Base-by-base conservation (phyloP, 92 coral and sea anemone genomes). In the Umimayanthus kanabou region DNA sequence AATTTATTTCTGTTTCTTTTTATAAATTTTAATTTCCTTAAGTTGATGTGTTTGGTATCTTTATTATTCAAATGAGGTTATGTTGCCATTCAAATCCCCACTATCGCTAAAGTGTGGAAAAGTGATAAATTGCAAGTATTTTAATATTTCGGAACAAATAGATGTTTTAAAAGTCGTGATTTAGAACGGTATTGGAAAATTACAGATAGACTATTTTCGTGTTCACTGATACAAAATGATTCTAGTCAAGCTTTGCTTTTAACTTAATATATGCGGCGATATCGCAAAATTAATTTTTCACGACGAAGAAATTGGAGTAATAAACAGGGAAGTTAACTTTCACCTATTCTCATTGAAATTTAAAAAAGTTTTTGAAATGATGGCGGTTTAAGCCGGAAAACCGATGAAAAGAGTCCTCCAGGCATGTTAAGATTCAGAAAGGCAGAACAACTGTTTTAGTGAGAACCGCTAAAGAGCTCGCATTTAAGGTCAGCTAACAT, bases 11-110 rank as follows among this genome's bases (percentile, higher is more conserved):
- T 29, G 75, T 69, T 47, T 18, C 42, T 70, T 69, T 70, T 47
- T 70, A 80, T 80, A 55, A 70, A 47, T 71, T 83, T 67, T 82
- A 42, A 82, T 82, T 82, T 82, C 77, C 86, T 65, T 70, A 66
- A 82, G 86, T 47, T 83, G 87, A 83, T 83, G 30, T 47, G 87
- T 83, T 83, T 83, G 66, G 77, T n/a, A 70, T 69, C 33, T 69
- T 70, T 37, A 47, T 83, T 69, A 83, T 83, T 83, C 87, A 83
- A 49, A 83, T 83, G 43, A 42, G 64, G 66, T 47, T 18, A 15
- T 82, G 14, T 47, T 69, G 39, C 78, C 55, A 67, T 45, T 70
- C 77, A 83, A 83, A 72, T 18, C 20, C 76, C 57, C n/a, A 39
- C 53, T 64, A 40, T 65, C 28, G 28, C 43, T 29, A 55, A 20